Evolutionary conservation across 2,888 invertebrate species (phyloP).

Genomic region (Barypeithes pellucidus): DNA sequence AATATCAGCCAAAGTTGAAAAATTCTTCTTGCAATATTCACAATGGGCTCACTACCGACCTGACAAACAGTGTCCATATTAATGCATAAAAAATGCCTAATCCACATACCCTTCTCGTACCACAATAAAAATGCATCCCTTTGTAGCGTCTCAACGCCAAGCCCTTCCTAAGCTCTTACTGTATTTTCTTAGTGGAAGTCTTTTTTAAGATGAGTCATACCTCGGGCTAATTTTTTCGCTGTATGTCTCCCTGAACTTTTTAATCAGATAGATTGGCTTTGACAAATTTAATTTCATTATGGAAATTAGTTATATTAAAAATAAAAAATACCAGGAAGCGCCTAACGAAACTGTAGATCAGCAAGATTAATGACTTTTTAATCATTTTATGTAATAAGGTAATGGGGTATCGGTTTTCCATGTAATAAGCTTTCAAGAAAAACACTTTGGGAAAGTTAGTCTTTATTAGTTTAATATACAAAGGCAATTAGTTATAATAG

Average conservation of each 20-base stretch:
- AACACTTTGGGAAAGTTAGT: conserved; percentile 42
- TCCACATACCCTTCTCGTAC: conserved; percentile 53
- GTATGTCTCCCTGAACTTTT: conserved; percentile 50
- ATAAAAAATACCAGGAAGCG: conserved; percentile 47
- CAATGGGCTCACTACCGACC: conserved; percentile 13
- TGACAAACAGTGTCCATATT: conserved; percentile 37
- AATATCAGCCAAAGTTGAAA: too few species aligned
- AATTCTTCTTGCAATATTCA: too few species aligned
- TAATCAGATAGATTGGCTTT: conserved; percentile 60
- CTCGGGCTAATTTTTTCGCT: conserved; percentile 26
- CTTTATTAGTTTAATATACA: conserved; percentile 26
- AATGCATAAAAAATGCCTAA: conserved; percentile 57
- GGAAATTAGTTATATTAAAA: conserved; percentile 60
- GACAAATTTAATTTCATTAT: conserved; percentile 63
- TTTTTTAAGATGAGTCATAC: conserved; percentile 22
- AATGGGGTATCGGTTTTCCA: conserved; percentile 50
- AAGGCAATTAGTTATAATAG: conserved; percentile 3
- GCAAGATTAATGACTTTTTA: conserved; percentile 64
- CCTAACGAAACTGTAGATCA: conserved; percentile 41
- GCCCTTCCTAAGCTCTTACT: conserved; percentile 35
- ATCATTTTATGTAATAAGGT: conserved; percentile 56
- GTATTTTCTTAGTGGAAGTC: conserved; percentile 37
- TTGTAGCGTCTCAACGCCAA: conserved; percentile 27
- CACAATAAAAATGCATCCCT: conserved; percentile 55
- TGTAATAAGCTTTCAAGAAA: conserved; percentile 41